Evolutionary conservation across 2,797 vertebrate genomes (phyloP), one percentile per base, ranked within the genome.

Genomic region (Caiman crocodilus): DNA sequence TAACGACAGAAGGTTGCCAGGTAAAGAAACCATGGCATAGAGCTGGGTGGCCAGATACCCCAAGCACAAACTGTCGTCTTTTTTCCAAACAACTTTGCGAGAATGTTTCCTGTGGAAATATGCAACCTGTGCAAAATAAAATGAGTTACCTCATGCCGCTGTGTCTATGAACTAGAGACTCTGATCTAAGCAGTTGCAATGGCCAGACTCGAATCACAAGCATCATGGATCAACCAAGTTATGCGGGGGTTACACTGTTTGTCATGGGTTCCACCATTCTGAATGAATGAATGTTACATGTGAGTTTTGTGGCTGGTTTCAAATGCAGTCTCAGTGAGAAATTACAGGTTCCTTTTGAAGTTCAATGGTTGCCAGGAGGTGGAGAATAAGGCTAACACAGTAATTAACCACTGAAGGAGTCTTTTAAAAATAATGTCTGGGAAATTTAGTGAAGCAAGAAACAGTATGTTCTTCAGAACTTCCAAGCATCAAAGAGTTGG

Each of bases 61-160:
- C 98, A 98, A 98, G 97, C 97, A 98, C 98, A 98, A 98, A 98
- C 98, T 98, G 98, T 98, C 97, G 94, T 98, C 98, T 97, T 96
- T 96, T 98, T 97, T 98, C 95, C 98, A 98, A 99, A 98, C 98
- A 98, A 98, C 97, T 98, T 98, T 99, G 98, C 97, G 97, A 98
- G 97, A 98, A 98, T 99, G 99, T 99, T 99, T 99, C 99, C 99
- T 99, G 99, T 99, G 99, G 99, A 99, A 99, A 99, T 99, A 99
- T 98, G 98, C 98, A 98, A 98, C 98, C 98, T 98, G 98, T 98
- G 98, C 98, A 98, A 98, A 98, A 98, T 99, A 98, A 98, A 98
- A 98, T 98, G 98, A 98, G 99, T 99, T 99, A 99, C 98, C 98
- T 99, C 98, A 99, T 99, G 98, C 98, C 98, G 96, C 98, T 98